Conservation (phyloP, 35 echinoderm and acorn worm species). For the Lytechinus variegatus region DNA sequence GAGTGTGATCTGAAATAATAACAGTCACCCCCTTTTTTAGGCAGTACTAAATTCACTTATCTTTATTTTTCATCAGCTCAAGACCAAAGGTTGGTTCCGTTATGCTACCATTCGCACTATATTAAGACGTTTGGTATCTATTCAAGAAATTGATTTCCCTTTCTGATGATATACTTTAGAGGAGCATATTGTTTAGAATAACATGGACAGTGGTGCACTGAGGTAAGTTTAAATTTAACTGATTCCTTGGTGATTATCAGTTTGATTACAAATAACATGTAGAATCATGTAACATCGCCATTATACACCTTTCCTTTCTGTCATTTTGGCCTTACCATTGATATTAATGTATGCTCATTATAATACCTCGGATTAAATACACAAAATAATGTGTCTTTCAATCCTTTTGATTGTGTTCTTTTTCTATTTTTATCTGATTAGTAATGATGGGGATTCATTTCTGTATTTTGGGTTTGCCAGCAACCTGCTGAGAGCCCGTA, state of each 20-base stretch:
- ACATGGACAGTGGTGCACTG: not conserved
- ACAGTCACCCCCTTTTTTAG: no score
- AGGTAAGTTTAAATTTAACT: not conserved
- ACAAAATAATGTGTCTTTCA: not conserved
- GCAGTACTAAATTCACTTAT: no score
- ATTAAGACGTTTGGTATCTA: no score
- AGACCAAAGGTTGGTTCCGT: no score
- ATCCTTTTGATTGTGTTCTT: not conserved
- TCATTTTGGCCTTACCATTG: not conserved
- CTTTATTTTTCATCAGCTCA: no score
- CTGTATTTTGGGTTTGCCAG: conserved; percentile 66
- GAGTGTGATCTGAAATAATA: no score
- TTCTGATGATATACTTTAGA: not conserved
- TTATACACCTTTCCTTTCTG: no score
- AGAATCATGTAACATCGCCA: no score
- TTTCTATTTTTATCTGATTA: not conserved
- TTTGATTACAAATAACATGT: no score
- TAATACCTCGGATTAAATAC: not conserved
- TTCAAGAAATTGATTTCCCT: not conserved
- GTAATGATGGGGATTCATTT: conserved; percentile 48
- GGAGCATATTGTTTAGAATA: not conserved
- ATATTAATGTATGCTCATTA: no score
- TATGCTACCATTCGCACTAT: no score
- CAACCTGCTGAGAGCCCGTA: conserved; percentile 35
- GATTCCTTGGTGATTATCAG: no score